A percentile compares a stretch with the other conserved stretches of the same genome.
phyloP scores from a whole-genome alignment of 2,113 vertebrate genomes.

The Aptenodytes patagonicus region DNA sequence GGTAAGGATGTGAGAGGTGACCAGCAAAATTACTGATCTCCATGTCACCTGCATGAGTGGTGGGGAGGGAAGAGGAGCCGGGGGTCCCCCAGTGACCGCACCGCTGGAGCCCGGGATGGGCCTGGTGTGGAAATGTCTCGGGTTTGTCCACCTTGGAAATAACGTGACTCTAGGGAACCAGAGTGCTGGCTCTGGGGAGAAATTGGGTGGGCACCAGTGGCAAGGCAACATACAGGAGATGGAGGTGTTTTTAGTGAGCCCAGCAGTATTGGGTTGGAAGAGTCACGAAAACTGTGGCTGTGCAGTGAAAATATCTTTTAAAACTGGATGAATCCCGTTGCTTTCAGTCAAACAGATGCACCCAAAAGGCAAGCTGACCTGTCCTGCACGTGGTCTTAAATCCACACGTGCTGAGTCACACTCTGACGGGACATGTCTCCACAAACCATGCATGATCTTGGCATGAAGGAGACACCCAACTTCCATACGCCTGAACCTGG shows the following conservation, averaged over 20 bases:
- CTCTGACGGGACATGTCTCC: not conserved
- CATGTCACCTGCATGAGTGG: accelerated
- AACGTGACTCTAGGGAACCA: accelerated
- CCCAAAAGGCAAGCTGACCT: not conserved
- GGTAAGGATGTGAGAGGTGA: not conserved
- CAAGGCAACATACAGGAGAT: not conserved
- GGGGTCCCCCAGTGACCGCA: not conserved
- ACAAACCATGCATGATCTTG: not conserved
- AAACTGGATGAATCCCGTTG: not conserved
- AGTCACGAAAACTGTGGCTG: not conserved
- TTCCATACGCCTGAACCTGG: accelerated
- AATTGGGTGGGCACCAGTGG: not conserved
- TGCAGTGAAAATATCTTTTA: not conserved
- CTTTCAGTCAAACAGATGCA: not conserved
- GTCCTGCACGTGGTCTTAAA: accelerated
- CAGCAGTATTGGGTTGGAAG: accelerated
- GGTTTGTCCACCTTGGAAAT: not conserved
- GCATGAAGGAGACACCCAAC: not conserved
- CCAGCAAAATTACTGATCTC: not conserved
- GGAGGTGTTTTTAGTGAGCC: not conserved
- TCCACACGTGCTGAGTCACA: accelerated
- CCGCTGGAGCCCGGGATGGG: accelerated
- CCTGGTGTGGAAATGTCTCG: not conserved
- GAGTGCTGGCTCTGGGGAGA: not conserved
- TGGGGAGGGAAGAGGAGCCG: not conserved